These are phyloP conservation scores for Clarias batrachus DNA, from an alignment of 2,113 vertebrate species.

Conservation along the genomic window DNA sequence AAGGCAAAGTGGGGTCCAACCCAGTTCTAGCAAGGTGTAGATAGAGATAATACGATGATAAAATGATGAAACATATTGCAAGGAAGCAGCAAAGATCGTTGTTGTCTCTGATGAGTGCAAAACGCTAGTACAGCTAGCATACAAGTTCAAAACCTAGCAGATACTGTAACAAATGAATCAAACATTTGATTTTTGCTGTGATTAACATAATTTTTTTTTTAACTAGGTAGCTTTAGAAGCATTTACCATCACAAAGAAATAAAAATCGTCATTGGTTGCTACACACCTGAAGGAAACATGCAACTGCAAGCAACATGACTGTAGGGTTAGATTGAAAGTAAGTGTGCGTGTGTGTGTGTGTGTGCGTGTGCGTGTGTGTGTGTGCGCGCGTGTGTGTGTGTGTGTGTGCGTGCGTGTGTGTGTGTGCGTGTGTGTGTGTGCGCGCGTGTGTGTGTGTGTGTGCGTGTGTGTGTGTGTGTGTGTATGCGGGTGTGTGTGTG, in stretches of 20 bases:
- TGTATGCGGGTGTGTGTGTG: neutral
- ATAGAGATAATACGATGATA: neutral
- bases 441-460: neutral
- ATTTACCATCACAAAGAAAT: neutral
- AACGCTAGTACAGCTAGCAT: neutral
- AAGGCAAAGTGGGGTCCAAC: no score
- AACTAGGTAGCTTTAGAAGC: neutral
- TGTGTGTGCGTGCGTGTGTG: neutral
- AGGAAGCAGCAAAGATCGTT: neutral
- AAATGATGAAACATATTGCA: neutral
- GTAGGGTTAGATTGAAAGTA: constrained; percentile 11
- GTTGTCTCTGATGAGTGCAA: neutral
- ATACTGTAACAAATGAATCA: no score
- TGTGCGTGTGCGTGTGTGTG: constrained; percentile 15
- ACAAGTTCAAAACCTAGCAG: neutral
- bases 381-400: constrained; percentile 1
- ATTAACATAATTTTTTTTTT: neutral
- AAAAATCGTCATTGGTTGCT: neutral
- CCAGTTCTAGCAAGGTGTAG: neutral
- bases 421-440: constrained; percentile 18
- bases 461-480: constrained; percentile 4
- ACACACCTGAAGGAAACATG: no score
- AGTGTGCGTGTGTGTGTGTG: constrained; percentile 20
- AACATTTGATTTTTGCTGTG: neutral
- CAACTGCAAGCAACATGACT: neutral